Percentiles rank a stretch among this genome's conserved stretches.
phyloP scores from a whole-genome alignment of 2,888 invertebrate genomes.

The Phania funesta region DNA sequence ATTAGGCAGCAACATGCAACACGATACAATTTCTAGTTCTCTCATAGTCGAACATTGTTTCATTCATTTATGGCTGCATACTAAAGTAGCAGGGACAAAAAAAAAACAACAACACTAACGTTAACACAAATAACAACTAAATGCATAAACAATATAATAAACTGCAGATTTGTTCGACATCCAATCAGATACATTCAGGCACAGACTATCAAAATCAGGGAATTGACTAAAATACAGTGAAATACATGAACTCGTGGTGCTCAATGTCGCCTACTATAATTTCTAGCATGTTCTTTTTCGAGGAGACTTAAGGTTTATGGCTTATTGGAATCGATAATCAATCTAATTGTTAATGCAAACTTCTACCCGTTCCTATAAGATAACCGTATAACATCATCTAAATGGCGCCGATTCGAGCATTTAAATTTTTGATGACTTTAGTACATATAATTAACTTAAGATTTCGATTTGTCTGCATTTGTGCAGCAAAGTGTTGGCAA shows the following conservation, averaged over 20 bases:
- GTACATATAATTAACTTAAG: no score
- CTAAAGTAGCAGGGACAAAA: not conserved
- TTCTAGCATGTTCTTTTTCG: no score
- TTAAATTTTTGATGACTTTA: no score
- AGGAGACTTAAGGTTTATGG: no score
- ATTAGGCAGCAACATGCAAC: conserved; percentile 62
- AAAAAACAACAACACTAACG: not conserved
- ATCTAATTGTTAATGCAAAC: no score
- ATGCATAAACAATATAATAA: conserved; percentile 32
- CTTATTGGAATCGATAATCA: no score
- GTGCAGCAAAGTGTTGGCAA: no score
- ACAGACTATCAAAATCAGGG: not conserved
- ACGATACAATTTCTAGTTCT: conserved; percentile 31
- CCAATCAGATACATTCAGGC: conserved; percentile 16
- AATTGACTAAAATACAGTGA: not conserved
- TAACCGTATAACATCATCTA: no score
- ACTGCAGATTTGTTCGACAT: conserved; percentile 37
- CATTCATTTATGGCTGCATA: conserved; percentile 3
- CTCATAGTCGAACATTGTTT: not conserved
- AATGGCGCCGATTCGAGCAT: no score
- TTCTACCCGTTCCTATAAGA: no score
- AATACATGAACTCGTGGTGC: not conserved
- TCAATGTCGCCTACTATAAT: not conserved
- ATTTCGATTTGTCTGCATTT: no score
- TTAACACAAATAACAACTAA: conserved; percentile 20